Conservation (phyloP, 2,797 vertebrate genomes). For the Choloepus didactylus region DNA sequence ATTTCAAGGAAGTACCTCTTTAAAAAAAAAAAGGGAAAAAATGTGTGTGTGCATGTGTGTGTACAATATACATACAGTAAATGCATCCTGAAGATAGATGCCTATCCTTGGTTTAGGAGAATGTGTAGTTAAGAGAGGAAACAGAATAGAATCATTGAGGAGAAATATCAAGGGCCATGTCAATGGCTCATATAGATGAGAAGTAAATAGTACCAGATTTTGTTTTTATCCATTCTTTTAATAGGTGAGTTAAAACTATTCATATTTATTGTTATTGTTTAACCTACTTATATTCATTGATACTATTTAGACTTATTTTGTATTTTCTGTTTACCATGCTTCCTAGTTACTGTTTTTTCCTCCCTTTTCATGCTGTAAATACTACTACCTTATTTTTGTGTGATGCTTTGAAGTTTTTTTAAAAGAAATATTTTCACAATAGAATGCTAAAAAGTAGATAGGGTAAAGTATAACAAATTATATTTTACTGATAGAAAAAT, state of each 20-base stretch:
- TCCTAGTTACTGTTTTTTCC: background rate
- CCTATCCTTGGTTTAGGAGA: background rate
- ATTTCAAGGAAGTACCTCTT: background rate
- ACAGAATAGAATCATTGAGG: background rate
- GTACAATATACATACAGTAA: background rate
- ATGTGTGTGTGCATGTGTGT: background rate
- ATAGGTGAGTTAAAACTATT: constrained; percentile 8
- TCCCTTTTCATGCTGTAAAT: background rate
- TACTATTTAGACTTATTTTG: constrained; percentile 39
- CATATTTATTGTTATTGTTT: constrained; percentile 16
- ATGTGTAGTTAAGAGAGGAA: background rate
- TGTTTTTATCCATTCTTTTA: constrained; percentile 37
- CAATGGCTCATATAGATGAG: background rate
- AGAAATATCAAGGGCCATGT: background rate
- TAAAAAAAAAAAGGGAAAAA: background rate
- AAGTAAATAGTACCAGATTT: background rate
- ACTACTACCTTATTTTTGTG: constrained; percentile 7
- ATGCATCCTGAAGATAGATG: background rate
- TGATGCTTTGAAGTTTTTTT: constrained; percentile 29
- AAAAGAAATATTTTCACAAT: background rate
- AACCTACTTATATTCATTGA: background rate
- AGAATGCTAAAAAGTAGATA: background rate
- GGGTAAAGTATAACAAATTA: background rate
- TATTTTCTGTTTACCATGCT: background rate
- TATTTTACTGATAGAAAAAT: constrained; percentile 47